Evolutionary conservation across 2,113 vertebrate species (phyloP).

Genomic region (Cinclus mexicanus): DNA sequence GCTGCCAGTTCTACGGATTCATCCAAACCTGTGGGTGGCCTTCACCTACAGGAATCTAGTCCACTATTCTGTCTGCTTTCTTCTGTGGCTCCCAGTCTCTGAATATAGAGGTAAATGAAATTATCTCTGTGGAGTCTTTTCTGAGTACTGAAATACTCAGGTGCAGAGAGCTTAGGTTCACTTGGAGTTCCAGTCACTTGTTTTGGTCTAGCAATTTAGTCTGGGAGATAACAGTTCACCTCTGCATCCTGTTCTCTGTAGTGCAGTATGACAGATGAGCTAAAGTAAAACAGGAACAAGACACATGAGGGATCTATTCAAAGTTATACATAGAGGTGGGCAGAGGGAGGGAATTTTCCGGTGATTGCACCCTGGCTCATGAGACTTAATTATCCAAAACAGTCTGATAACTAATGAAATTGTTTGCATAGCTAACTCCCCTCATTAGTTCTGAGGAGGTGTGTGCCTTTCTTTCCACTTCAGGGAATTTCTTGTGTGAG

Average conservation of each 20-base stretch:
- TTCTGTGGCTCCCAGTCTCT: neutral
- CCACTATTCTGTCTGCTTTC: neutral
- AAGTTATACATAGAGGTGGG: neutral
- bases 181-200: neutral
- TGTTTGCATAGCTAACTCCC: conserved; percentile 8
- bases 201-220: neutral
- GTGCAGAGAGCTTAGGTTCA: neutral
- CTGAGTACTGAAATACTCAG: neutral
- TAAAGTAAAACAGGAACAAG: conserved; percentile 15
- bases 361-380: conserved; percentile 10
- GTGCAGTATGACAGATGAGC: neutral
- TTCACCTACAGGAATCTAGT: neutral
- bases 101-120: neutral
- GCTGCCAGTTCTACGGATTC: neutral
- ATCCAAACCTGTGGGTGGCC: neutral
- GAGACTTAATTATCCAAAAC: neutral
- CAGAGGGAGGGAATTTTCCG: neutral
- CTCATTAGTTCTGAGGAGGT: conserved; percentile 1
- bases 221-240: neutral
- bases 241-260: neutral
- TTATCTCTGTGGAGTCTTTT: neutral
- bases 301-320: neutral
- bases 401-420: conserved; percentile 17
- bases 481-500: neutral
- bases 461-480: neutral